Base-by-base conservation (phyloP, 2,797 vertebrate species). In the Eidolon dupreanum region DNA sequence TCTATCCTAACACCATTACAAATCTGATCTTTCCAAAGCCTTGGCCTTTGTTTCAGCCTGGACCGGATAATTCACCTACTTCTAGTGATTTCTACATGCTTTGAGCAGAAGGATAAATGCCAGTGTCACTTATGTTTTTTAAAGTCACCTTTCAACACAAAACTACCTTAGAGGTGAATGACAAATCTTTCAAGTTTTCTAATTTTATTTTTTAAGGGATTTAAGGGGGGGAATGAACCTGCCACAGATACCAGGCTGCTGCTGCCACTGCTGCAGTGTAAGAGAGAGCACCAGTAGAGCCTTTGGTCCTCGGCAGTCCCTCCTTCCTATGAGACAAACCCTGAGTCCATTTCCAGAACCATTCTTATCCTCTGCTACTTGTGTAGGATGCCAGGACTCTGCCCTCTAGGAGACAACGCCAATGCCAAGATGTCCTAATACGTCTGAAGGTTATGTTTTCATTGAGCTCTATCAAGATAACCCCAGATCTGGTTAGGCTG, bases 101-200 rank as follows among this genome's bases (percentile, higher is more conserved):
- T 74, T 4, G 2, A 70, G 46, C 0, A 49, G n/a, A 66, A 74
- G 57, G 46, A 55, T 28, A 65, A 78, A 95, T 8, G 53, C 20
- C 51, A 16, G 53, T 55, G 41, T 59, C 81, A 22, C 24, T 20
- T 15, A 15, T 38, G 6, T 41, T 66, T 74, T 84, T 65, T 82
- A 73, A 89, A 94, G 95, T 93, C 93, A 88, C 88, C 82, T 96
- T 93, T 66, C 75, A 92, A 77, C 81, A 95, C 33, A 63, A 74
- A 92, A 92, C 36, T 41, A 81, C 46, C 68, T 13, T 65, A 31
- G 59, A 90, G 38, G 57, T 43, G 74, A 95, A 74, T 43, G 61
- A 66, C 55, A 92, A 49, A 59, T 43, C 75, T 84, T 88, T 84
- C 59, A 61, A 85, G 88, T 65, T 49, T 59, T 88, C 51, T 13